Evolutionary conservation across 1,140 invertebrate species (phyloP).

Genomic region (Leptinotarsa undecemlineata): DNA sequence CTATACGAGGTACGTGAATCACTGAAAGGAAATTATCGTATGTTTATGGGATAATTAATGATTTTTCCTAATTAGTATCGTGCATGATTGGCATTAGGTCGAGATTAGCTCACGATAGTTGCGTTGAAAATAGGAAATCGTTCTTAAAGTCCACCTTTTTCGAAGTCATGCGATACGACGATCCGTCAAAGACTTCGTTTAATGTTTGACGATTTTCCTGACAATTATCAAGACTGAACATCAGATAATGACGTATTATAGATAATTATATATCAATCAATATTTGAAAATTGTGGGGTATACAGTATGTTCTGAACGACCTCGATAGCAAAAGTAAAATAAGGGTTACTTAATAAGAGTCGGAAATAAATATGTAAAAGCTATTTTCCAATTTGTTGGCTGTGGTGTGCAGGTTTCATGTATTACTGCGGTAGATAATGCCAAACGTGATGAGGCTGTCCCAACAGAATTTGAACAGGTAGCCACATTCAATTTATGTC

Average conservation of each 20-base stretch:
- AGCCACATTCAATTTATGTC: no score
- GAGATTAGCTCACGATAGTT: slow-evolving; percentile 36
- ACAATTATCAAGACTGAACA: slow-evolving; percentile 35
- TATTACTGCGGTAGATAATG: no score
- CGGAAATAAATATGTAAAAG: no score
- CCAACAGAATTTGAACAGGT: no score
- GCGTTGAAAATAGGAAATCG: slow-evolving; percentile 41
- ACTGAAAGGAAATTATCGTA: slow-evolving; percentile 32
- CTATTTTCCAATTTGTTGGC: no score
- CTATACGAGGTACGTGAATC: background rate
- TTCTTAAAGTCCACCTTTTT: slow-evolving; percentile 37
- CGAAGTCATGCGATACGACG: slow-evolving; percentile 35
- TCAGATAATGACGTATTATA: slow-evolving; percentile 22
- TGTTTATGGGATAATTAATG: slow-evolving; percentile 45
- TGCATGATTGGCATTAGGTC: slow-evolving; percentile 41
- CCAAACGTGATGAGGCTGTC: no score
- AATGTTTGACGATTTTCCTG: slow-evolving; percentile 41
- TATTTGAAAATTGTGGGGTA: background rate
- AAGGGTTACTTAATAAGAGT: no score
- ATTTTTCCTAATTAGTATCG: slow-evolving; percentile 49
- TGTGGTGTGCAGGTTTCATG: no score
- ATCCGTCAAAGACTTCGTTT: slow-evolving; percentile 40
- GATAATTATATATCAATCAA: slow-evolving; percentile 14
- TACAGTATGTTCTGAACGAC: no score
- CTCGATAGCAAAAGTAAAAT: no score